Percentiles rank a stretch among this genome's conserved stretches.
Evolutionary conservation across 2,888 invertebrate species (phyloP).

Genomic region (Phaonia tiefii): DNA sequence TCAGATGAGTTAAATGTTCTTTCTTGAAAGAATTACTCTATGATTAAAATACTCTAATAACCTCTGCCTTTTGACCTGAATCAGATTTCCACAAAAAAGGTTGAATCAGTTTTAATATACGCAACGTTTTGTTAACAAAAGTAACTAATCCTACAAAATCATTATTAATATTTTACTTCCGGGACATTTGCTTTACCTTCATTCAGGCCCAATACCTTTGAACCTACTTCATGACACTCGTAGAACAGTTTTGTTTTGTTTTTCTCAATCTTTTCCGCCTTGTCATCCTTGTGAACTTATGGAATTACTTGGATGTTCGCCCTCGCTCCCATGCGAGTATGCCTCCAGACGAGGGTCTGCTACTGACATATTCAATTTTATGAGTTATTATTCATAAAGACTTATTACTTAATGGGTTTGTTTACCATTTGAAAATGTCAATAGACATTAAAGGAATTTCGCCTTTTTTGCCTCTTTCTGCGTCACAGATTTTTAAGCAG

Average conservation of each 20-base stretch:
- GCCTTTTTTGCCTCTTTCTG: slow-evolving; percentile 11
- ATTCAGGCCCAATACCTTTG: no score
- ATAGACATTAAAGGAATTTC: slow-evolving; percentile 20
- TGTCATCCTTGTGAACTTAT: slow-evolving; percentile 4
- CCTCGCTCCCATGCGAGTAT: no score
- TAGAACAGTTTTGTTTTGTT: no score
- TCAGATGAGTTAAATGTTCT: no score
- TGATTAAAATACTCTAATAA: background rate
- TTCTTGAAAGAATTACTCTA: no score
- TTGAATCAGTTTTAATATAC: background rate
- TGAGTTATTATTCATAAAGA: slow-evolving; percentile 38
- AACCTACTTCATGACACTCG: no score
- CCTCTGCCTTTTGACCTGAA: background rate
- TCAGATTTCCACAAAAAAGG: background rate
- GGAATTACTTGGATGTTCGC: background rate
- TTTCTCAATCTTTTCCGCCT: background rate
- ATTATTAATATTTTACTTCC: slow-evolving; percentile 6
- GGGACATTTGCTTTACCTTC: background rate
- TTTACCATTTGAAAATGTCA: slow-evolving; percentile 40
- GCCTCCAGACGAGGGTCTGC: slow-evolving; percentile 28
- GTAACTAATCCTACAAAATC: background rate
- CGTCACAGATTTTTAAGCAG: background rate
- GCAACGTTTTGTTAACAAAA: background rate
- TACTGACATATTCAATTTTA: background rate
- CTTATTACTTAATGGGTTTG: slow-evolving; percentile 34